These are phyloP conservation scores for Trissolcus basalis DNA, from an alignment of 1,140 invertebrate species.

Conservation along the genomic window DNA sequence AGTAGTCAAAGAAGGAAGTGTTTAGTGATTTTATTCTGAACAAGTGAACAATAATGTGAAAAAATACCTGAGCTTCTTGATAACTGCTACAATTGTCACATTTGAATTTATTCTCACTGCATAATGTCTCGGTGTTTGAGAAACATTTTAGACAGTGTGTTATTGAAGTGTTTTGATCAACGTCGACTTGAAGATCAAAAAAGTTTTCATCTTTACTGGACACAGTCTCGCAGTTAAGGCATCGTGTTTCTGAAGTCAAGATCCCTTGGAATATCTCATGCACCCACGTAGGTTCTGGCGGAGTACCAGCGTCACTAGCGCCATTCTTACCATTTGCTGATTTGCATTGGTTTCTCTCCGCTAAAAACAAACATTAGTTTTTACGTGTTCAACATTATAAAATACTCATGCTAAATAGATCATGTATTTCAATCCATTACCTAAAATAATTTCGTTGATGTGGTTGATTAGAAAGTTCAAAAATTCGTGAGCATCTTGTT, in stretches of 20 bases:
- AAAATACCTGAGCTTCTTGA: slow-evolving; percentile 93
- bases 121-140: slow-evolving; percentile 98
- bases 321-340: slow-evolving; percentile 73
- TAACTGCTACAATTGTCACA: slow-evolving; percentile 99
- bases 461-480: slow-evolving; percentile 99
- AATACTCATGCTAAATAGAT: neutral
- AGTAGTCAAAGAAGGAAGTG: too few species aligned
- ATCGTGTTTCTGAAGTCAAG: slow-evolving; percentile 98
- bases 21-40: neutral
- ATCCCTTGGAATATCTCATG: slow-evolving; percentile 99
- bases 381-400: neutral
- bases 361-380: slow-evolving; percentile 69
- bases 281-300: slow-evolving; percentile 97
- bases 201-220: slow-evolving; percentile 99
- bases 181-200: slow-evolving; percentile 98
- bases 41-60: neutral
- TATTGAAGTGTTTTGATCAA: slow-evolving; percentile 99
- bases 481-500: slow-evolving; percentile 99
- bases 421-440: slow-evolving; percentile 73
- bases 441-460: slow-evolving; percentile 94
- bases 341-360: slow-evolving; percentile 86
- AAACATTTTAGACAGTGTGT: slow-evolving; percentile 98
- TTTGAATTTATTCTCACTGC: slow-evolving; percentile 99
- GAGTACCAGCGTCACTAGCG: slow-evolving; percentile 72
- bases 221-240: slow-evolving; percentile 99